Evolutionary conservation across 2,113 vertebrate species (phyloP).

Genomic region (Leiothrix lutea): DNA sequence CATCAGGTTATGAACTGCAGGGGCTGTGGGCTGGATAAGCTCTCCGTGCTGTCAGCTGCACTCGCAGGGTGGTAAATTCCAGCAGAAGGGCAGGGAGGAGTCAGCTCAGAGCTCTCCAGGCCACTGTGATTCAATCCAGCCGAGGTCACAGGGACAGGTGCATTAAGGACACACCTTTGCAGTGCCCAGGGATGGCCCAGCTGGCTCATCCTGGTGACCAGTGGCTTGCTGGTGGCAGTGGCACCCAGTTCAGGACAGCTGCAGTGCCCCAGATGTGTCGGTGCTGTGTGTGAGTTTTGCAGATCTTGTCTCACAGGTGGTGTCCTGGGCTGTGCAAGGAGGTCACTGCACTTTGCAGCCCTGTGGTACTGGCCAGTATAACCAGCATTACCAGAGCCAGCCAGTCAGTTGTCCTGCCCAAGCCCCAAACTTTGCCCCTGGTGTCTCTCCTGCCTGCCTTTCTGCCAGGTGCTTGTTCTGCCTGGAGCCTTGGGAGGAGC

Average conservation of each 20-base stretch:
- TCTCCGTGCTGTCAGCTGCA: background rate
- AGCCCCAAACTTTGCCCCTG: background rate
- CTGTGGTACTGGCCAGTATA: too few species aligned
- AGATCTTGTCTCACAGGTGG: fast-evolving
- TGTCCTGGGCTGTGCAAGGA: background rate
- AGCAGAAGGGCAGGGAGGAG: background rate
- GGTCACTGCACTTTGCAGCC: fast-evolving
- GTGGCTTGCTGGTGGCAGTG: background rate
- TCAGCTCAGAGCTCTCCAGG: background rate
- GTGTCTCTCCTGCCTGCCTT: background rate
- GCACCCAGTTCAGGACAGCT: background rate
- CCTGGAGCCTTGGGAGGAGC: background rate
- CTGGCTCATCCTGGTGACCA: fast-evolving
- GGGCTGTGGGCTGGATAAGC: background rate
- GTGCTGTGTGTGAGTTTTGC: background rate
- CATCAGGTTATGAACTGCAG: background rate
- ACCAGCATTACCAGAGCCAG: fast-evolving
- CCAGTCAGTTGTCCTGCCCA: background rate
- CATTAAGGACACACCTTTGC: background rate
- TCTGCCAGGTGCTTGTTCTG: background rate
- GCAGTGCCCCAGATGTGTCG: fast-evolving
- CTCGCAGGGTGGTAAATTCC: background rate
- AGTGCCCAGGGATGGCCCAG: fast-evolving
- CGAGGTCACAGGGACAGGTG: background rate
- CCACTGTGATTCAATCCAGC: background rate